Evolutionary conservation across 1,140 invertebrate genomes (phyloP), one percentile per base, ranked within the genome.

Genomic region (Oedothorax gibbosus): DNA sequence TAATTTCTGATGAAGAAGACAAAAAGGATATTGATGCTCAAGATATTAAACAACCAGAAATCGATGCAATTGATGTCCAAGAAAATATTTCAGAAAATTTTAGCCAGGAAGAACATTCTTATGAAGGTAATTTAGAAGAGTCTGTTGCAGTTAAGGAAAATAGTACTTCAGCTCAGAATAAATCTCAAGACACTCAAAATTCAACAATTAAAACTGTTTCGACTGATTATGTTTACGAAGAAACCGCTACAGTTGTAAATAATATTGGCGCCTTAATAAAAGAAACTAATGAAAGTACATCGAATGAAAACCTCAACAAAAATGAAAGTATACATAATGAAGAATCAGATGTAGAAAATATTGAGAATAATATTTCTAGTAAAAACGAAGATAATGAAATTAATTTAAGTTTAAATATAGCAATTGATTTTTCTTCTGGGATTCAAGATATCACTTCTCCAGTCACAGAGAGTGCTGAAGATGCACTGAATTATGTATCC

Each of bases 401-500:
- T 35, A 35, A 35, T 35, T 35, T 35, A 35, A 35, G 35, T 35
- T 35, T 35, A 35, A 35, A 35, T 35, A 35, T 35, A 35, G 35
- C 35, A 35, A 5, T 35, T 35, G 35, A 60, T 71, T 53, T 51
- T 71, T 4, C 15, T 53, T 7, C 50, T 54, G 35, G 35, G 9
- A 21, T 79, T 35, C 77, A 84, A 66, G 81, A 84, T 11, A 84
- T 84, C 68, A 68, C 69, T 35, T 84, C 81, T 18, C 81, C 81
- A 49, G 71, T 84, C 11, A 84, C 81, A 49, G 81, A 84, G 66
- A 84, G 81, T 84, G 81, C 81, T 10, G 81, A 84, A 76, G 81
- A 84, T 51, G 81, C 81, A 2, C 21, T 84, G 14, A 76, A 75
- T 75, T 84, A 84, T 20, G 15, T 76, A 35, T 76, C 81, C 14